Evolutionary conservation across 2,113 vertebrate genomes (phyloP).

Genomic region (Syngnathus typhle): DNA sequence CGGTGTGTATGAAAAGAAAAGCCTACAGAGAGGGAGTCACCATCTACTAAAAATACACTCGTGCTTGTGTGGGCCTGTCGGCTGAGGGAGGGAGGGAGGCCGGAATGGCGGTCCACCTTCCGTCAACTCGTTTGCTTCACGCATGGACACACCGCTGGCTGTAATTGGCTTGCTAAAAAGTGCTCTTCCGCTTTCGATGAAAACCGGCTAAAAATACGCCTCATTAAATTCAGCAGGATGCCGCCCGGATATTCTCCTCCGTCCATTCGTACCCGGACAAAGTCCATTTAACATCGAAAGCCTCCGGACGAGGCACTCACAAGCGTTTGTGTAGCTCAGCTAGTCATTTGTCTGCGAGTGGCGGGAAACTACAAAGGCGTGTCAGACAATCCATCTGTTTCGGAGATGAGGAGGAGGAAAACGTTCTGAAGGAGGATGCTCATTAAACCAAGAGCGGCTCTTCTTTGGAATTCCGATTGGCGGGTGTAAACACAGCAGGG

Average conservation of each 20-base stretch:
- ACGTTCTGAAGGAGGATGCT: constrained; percentile 20
- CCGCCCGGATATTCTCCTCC: constrained; percentile 22
- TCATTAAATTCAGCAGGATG: constrained; percentile 22
- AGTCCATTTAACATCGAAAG: constrained; percentile 58
- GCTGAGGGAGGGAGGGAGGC: constrained; percentile 13
- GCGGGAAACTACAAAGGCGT: constrained; percentile 46
- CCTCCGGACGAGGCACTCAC: constrained; percentile 18
- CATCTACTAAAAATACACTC: constrained; percentile 69
- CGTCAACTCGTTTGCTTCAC: background rate
- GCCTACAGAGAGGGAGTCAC: constrained; percentile 72
- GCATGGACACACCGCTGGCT: background rate
- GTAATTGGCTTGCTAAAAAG: constrained; percentile 32
- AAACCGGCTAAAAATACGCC: constrained; percentile 31
- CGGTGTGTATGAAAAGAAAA: constrained; percentile 78
- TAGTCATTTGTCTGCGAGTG: constrained; percentile 41
- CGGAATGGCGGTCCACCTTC: background rate
- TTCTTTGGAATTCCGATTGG: constrained; percentile 8
- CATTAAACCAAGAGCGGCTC: constrained; percentile 41
- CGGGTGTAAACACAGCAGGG: constrained; percentile 17
- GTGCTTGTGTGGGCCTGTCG: constrained; percentile 65
- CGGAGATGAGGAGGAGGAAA: constrained; percentile 31
- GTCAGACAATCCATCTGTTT: constrained; percentile 56
- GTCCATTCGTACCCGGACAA: constrained; percentile 20
- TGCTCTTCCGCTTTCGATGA: constrained; percentile 33
- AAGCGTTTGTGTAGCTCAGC: constrained; percentile 10